Evolutionary conservation across 2,113 vertebrate species (phyloP), one percentile per base, ranked within the genome.

Genomic region (Hystrix cristata): DNA sequence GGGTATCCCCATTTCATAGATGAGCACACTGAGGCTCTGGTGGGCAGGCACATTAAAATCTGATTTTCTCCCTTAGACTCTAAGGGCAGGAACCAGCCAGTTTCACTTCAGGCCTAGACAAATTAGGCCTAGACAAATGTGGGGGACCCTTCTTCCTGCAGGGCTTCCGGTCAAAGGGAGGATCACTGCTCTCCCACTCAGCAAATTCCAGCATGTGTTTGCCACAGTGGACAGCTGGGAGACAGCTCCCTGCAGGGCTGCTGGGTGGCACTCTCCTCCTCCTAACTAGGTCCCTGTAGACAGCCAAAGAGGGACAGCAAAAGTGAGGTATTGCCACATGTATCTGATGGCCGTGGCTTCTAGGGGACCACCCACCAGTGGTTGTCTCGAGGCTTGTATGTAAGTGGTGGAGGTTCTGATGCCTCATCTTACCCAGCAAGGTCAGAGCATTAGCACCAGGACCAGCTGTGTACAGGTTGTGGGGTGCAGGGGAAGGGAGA

Each of bases 221-320:
- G 64, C 84, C 19, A 78, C 2, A 18, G 38, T 34, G 48, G 34
- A 9, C 19, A 29, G 6, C 4, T 12, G 59, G 89, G 16, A 96
- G 84, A 62, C 5, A 71, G 62, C 27, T 43, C 21, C 57, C 23
- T 19, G 34, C 2, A 69, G n/a, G 84, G 57, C 34, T 64, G 64
- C 1, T n/a, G 81, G 38, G 84, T 19, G 31, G 29, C 60, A 60
- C 29, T 46, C 23, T 64, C 67, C 27, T 43, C 38, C 46, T 87
- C 71, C 74, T 80, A 79, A 69, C 67, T 46, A 9, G 46, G 78
- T 72, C 29, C 55, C 94, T 90, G 83, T 34, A 86, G 79, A 23
- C 43, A 2, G 48, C n/a, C 31, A 18, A 64, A 72, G 48, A 76
- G 15, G 43, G 15, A 57, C 9, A 19, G 53, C 38, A 14, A 15